phyloP scores from a whole-genome alignment of 2,113 vertebrate genomes.

The Sisor rabdophorus region DNA sequence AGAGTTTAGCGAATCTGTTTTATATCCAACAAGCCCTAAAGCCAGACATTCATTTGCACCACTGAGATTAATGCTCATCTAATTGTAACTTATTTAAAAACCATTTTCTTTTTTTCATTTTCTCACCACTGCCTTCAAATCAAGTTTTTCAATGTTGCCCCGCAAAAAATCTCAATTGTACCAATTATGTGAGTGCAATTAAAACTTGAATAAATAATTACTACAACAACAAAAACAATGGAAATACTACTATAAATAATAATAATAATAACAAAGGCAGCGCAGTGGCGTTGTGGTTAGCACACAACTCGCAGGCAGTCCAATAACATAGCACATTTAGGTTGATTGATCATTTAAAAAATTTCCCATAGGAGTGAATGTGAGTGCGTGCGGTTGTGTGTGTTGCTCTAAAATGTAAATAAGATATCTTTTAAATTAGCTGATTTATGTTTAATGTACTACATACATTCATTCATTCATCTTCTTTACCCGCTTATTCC shows the following conservation, averaged over 20 bases:
- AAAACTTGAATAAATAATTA: too few species aligned
- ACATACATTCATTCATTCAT: too few species aligned
- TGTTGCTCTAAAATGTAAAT: too few species aligned
- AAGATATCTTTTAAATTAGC: too few species aligned
- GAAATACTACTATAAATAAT: neutral
- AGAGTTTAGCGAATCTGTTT: constrained; percentile 80
- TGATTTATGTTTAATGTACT: too few species aligned
- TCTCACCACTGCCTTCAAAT: constrained; percentile 72
- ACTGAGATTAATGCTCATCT: constrained; percentile 81
- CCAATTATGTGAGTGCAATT: neutral
- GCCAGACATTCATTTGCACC: constrained; percentile 80
- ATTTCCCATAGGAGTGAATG: too few species aligned
- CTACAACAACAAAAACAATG: too few species aligned
- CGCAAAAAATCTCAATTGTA: neutral
- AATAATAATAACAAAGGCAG: neutral
- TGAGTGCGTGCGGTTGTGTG: too few species aligned
- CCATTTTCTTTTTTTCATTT: constrained; percentile 70
- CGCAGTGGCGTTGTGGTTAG: neutral
- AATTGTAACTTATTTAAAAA: constrained; percentile 86
- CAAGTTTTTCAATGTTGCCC: constrained; percentile 60
- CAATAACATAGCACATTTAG: too few species aligned
- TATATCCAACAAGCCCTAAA: constrained; percentile 80
- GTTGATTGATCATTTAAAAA: too few species aligned
- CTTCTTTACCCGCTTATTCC: too few species aligned
- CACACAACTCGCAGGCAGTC: too few species aligned